A percentile compares a stretch with the other conserved stretches of the same genome.
Conservation (phyloP, 2,797 vertebrate genomes). For the Carduelis carduelis region DNA sequence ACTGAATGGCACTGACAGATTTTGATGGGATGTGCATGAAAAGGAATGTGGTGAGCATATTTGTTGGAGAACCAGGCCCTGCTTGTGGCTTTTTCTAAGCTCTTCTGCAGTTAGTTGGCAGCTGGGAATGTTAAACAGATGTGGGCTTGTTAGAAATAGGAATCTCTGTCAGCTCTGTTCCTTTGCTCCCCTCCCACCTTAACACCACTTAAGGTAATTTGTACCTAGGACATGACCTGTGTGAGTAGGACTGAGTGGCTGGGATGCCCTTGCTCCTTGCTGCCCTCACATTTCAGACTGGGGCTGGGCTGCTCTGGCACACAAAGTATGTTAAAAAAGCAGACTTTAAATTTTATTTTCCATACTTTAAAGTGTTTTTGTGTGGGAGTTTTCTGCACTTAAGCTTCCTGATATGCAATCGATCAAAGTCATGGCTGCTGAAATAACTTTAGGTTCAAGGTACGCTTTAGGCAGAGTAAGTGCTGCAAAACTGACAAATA, state of each 20-base stretch:
- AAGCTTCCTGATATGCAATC: constrained; percentile 17
- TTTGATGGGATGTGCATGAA: neutral
- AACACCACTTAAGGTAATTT: neutral
- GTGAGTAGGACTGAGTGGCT: neutral
- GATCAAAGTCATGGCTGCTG: constrained; percentile 2
- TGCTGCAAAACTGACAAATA: constrained; percentile 10
- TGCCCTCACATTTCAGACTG: neutral
- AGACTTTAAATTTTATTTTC: constrained; percentile 20
- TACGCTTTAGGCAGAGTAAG: neutral
- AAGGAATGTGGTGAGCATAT: neutral
- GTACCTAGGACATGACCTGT: neutral
- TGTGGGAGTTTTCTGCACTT: constrained; percentile 27
- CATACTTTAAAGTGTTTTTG: neutral
- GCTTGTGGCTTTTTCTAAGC: neutral
- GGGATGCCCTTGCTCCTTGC: neutral
- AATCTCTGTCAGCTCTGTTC: neutral
- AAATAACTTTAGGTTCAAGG: neutral
- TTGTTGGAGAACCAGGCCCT: neutral
- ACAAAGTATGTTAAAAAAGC: neutral
- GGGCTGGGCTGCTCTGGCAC: neutral
- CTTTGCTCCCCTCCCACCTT: neutral
- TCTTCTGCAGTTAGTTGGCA: neutral
- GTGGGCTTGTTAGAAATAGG: neutral
- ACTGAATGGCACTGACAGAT: neutral
- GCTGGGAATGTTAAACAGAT: neutral